Conservation (phyloP, 64 coral and sea anemone genomes). For the Stichodactyla mertensii region DNA sequence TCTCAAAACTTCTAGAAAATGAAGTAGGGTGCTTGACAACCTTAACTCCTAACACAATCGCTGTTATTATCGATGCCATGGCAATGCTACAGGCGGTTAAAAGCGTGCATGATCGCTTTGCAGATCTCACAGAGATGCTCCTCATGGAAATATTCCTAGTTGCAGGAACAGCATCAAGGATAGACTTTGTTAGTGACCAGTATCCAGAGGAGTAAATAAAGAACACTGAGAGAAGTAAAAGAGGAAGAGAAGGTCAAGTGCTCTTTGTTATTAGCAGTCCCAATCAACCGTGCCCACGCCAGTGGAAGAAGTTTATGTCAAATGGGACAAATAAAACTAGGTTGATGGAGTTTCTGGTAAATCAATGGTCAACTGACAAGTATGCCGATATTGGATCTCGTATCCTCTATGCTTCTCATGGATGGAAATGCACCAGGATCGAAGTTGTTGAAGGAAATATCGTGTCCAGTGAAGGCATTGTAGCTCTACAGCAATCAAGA, state of each 20-base stretch:
- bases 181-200: constrained; percentile 58
- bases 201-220: constrained; percentile 50
- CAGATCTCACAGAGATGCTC: constrained; percentile 35
- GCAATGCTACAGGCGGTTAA: too few species aligned
- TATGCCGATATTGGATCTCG: neutral
- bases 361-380: constrained; percentile 16
- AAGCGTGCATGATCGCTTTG: constrained; percentile 35
- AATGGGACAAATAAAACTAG: constrained; percentile 34
- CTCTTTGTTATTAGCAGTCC: constrained; percentile 23
- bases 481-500: constrained; percentile 35
- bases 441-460: constrained; percentile 15
- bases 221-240: constrained; percentile 28
- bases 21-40: too few species aligned
- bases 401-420: constrained; percentile 34
- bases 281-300: constrained; percentile 15
- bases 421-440: constrained; percentile 26
- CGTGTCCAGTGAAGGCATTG: constrained; percentile 6
- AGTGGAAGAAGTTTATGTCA: constrained; percentile 32
- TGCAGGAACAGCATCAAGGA: constrained; percentile 34
- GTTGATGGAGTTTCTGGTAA: constrained; percentile 31
- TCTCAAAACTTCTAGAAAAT: too few species aligned
- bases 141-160: constrained; percentile 23
- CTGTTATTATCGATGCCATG: too few species aligned
- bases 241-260: constrained; percentile 23
- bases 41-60: too few species aligned